Percentiles rank a stretch among this genome's conserved stretches.
Conservation (phyloP, 2,113 vertebrate genomes). For the Actinemys pallida region DNA sequence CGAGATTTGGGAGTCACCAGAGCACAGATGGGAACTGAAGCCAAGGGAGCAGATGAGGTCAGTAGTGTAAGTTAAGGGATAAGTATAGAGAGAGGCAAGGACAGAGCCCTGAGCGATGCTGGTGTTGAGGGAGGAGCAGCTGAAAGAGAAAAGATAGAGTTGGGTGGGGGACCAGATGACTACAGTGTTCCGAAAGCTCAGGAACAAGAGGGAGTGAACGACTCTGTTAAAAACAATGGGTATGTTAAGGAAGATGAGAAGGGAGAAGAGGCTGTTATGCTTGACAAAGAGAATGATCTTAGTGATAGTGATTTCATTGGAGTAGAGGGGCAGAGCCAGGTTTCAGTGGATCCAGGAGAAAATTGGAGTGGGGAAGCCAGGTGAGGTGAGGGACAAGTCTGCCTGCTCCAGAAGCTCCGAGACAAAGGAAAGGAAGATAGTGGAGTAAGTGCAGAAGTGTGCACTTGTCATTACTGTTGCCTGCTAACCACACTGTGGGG, state of each 20-base stretch:
- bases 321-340: not conserved
- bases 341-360: not conserved
- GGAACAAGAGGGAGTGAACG: not conserved
- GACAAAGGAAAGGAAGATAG: not conserved
- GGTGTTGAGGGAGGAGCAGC: not conserved
- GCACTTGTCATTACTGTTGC: not conserved
- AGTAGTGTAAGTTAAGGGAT: not conserved
- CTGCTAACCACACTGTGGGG: not conserved
- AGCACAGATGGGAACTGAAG: not conserved
- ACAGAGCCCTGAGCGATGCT: not conserved
- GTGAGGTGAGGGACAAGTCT: not conserved
- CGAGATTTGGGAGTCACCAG: not conserved
- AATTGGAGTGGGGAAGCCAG: not conserved
- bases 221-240: not conserved
- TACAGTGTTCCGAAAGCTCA: not conserved
- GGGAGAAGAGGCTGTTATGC: rapidly evolving
- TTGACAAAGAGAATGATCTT: not conserved
- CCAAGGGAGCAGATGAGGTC: constrained; percentile 12
- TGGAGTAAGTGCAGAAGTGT: not conserved
- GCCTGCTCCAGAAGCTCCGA: rapidly evolving
- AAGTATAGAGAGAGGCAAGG: not conserved
- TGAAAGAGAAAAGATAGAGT: not conserved
- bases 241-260: not conserved
- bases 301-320: not conserved
- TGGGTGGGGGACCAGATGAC: not conserved